These are phyloP conservation scores for Diabrotica virgifera DNA, from an alignment of 1,140 invertebrate species.

Conservation along the genomic window DNA sequence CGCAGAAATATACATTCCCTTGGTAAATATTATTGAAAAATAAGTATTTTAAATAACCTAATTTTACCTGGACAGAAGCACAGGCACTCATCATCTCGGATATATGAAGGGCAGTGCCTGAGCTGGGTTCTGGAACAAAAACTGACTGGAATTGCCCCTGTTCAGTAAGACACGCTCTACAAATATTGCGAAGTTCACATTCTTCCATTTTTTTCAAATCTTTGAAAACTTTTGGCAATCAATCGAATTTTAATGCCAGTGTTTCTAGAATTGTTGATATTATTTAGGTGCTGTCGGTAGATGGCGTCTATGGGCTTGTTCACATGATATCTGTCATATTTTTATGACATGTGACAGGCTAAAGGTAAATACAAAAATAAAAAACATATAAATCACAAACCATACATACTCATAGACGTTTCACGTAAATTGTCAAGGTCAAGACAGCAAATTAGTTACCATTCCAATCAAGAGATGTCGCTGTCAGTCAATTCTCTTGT, in stretches of 20 bases:
- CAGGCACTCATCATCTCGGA: constrained; percentile 58
- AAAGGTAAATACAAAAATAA: too few relatives aligned
- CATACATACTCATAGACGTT: too few relatives aligned
- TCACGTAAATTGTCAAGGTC: too few relatives aligned
- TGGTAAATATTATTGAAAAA: too few relatives aligned
- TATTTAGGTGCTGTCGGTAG: not conserved
- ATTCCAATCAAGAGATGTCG: too few relatives aligned
- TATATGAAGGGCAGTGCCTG: constrained; percentile 36
- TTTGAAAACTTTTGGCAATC: constrained; percentile 39
- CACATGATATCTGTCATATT: not conserved
- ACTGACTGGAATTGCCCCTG: constrained; percentile 41
- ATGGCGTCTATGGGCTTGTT: not conserved
- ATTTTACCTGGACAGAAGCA: constrained; percentile 51
- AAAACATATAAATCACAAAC: too few relatives aligned
- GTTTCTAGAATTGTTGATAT: constrained; percentile 15
- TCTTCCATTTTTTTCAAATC: constrained; percentile 38
- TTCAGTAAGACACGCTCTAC: constrained; percentile 43
- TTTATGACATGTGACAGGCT: not conserved
- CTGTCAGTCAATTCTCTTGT: too few relatives aligned
- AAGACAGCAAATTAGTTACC: too few relatives aligned
- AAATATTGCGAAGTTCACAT: constrained; percentile 32
- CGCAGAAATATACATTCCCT: too few relatives aligned
- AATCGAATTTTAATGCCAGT: constrained; percentile 29
- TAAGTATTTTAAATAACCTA: constrained; percentile 6
- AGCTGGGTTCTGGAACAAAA: constrained; percentile 36